Percentiles rank a stretch among this genome's conserved stretches.
phyloP scores from a whole-genome alignment of 2,797 vertebrate species.

The Philypnodon macrostomus region DNA sequence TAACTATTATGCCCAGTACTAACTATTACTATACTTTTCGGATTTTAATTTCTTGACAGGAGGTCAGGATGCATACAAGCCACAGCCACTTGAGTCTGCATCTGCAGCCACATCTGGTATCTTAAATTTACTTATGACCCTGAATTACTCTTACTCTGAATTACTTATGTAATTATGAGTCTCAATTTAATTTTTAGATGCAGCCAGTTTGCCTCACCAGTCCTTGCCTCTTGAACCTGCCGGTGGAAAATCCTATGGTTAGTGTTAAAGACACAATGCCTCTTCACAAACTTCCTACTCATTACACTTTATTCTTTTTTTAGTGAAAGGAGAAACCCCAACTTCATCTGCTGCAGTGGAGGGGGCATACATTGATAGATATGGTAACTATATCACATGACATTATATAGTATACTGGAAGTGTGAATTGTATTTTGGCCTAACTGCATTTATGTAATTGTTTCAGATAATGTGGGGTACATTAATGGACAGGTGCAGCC shows the following conservation, averaged over 20 bases:
- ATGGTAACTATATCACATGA: constrained; percentile 28
- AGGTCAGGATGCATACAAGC: constrained; percentile 37
- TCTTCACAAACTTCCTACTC: constrained; percentile 2
- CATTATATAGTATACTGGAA: not conserved
- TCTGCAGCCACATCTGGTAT: constrained; percentile 45
- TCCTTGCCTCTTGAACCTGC: constrained; percentile 40
- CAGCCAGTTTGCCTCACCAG: constrained; percentile 46
- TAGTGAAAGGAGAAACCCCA: constrained; percentile 48
- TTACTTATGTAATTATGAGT: too few relatives aligned
- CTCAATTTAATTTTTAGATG: too few relatives aligned
- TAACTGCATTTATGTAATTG: not conserved
- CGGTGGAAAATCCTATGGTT: constrained; percentile 51
- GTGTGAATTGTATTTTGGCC: not conserved
- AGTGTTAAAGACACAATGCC: constrained; percentile 2
- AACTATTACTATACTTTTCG: not conserved
- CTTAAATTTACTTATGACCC: constrained; percentile 15
- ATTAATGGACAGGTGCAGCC: constrained; percentile 68
- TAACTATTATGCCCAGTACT: too few relatives aligned
- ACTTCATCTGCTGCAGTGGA: constrained; percentile 36
- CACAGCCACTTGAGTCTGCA: constrained; percentile 47
- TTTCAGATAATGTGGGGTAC: constrained; percentile 61
- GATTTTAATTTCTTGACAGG: constrained; percentile 26
- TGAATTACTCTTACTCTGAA: not conserved
- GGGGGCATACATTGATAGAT: constrained; percentile 38
- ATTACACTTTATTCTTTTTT: constrained; percentile 8